Percentiles rank a stretch among this genome's conserved stretches.
These are phyloP conservation scores for Zaprionus taronus DNA, from an alignment of 1,140 invertebrate species.

Conservation along the genomic window DNA sequence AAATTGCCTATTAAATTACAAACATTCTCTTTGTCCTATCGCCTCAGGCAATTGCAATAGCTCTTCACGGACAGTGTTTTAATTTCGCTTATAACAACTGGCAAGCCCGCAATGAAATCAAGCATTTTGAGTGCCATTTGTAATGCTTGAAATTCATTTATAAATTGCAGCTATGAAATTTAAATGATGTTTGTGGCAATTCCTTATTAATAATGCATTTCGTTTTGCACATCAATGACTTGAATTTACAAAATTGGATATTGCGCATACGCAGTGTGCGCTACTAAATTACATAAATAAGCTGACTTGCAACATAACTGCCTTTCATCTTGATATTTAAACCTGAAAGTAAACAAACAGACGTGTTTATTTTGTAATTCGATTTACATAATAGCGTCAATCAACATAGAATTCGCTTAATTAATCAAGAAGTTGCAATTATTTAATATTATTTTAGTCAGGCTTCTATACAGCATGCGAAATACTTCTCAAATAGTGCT, in stretches of 20 bases:
- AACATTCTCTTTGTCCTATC: constrained; percentile 13
- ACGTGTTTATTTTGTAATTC: neutral
- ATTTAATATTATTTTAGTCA: constrained; percentile 23
- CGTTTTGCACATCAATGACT: constrained; percentile 9
- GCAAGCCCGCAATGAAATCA: constrained; percentile 57
- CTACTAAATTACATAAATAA: neutral
- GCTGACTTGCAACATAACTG: constrained; percentile 1
- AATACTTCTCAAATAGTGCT: neutral
- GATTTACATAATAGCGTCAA: neutral
- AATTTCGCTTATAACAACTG: constrained; percentile 65
- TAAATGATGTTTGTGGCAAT: constrained; percentile 7
- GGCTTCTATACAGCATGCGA: neutral
- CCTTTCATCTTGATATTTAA: neutral
- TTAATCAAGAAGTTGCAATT: constrained; percentile 1
- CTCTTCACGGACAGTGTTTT: constrained; percentile 56
- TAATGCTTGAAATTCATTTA: constrained; percentile 53
- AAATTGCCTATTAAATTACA: constrained; percentile 69
- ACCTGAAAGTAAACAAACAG: neutral
- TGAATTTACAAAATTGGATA: constrained; percentile 3
- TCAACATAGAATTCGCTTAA: neutral
- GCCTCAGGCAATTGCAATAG: constrained; percentile 31
- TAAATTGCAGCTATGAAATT: constrained; percentile 39
- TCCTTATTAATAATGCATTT: constrained; percentile 19
- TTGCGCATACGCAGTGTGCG: constrained; percentile 23
- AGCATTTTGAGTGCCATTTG: constrained; percentile 39